Percentiles rank a stretch among this genome's conserved stretches.
Conservation (phyloP, 2,113 vertebrate genomes). For the Centrocercus urophasianus region DNA sequence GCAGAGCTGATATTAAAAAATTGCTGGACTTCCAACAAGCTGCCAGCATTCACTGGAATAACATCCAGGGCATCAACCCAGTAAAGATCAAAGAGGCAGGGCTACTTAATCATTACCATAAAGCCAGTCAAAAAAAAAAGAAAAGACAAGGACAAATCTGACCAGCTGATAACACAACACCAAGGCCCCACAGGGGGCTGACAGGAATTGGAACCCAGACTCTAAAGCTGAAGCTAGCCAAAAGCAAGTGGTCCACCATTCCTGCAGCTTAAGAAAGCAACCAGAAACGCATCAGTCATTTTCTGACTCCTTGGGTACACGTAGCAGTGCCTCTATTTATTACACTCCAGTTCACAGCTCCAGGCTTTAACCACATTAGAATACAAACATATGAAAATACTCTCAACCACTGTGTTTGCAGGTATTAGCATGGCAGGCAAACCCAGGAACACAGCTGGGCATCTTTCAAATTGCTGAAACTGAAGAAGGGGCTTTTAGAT, state of each 20-base stretch:
- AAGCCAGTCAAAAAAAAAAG: neutral
- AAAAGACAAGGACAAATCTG: neutral
- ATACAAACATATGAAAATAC: neutral
- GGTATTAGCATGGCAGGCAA: neutral
- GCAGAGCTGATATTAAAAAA: neutral
- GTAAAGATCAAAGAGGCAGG: constrained; percentile 31
- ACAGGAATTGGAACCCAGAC: neutral
- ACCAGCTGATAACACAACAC: neutral
- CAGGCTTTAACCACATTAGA: neutral
- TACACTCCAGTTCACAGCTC: neutral
- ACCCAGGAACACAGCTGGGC: neutral
- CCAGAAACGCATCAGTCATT: neutral
- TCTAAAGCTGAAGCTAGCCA: neutral
- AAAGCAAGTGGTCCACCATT: neutral
- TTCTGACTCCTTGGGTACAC: neutral
- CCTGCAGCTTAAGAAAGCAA: neutral
- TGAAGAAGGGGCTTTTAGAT: neutral
- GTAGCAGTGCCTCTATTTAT: neutral
- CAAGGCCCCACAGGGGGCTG: neutral
- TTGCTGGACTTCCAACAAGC: neutral
- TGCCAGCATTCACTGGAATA: constrained; percentile 17
- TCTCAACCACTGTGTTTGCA: neutral
- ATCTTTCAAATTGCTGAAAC: neutral
- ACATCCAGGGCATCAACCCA: constrained; percentile 17
- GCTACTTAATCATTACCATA: constrained; percentile 6